phyloP scores from a whole-genome alignment of 2,888 invertebrate species.

The Flexamia atlantica region DNA sequence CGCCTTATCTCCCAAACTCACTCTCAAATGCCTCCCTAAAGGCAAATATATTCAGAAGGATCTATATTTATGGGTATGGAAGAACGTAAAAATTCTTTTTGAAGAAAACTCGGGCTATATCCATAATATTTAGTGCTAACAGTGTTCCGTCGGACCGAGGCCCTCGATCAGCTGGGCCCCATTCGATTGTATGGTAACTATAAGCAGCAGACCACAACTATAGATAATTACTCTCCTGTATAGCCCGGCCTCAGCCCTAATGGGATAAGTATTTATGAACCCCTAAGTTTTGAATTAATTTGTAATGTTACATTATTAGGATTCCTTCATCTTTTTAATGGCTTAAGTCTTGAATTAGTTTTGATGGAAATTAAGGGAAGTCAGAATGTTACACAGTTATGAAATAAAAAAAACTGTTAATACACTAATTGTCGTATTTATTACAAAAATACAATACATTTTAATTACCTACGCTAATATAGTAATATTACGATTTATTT shows the following conservation, averaged over 20 bases:
- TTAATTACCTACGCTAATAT: too few relatives aligned
- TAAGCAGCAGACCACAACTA: constrained; percentile 14
- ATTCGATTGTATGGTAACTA: constrained; percentile 31
- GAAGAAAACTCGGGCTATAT: constrained; percentile 14
- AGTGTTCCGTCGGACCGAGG: neutral
- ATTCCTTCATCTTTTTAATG: constrained; percentile 19
- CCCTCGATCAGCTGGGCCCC: neutral
- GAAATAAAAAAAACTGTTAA: too few relatives aligned
- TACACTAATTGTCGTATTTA: too few relatives aligned
- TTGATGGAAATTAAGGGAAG: neutral
- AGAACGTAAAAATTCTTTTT: constrained; percentile 1
- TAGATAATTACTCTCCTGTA: neutral
- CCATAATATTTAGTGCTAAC: constrained; percentile 31
- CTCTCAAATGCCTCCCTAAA: constrained; percentile 2
- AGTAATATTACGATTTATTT: too few relatives aligned
- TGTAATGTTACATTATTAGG: neutral
- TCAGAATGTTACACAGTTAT: too few relatives aligned
- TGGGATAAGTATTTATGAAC: constrained; percentile 16
- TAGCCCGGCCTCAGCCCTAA: neutral
- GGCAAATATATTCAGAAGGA: constrained; percentile 3
- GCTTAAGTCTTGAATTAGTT: neutral
- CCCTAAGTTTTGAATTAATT: constrained; percentile 11
- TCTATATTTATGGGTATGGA: constrained; percentile 18
- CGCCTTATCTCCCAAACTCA: neutral
- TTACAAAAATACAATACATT: too few relatives aligned